Evolutionary conservation across 1,140 invertebrate genomes (phyloP), one percentile per base, ranked within the genome.

Genomic region (Alviniconcha marisindica): DNA sequence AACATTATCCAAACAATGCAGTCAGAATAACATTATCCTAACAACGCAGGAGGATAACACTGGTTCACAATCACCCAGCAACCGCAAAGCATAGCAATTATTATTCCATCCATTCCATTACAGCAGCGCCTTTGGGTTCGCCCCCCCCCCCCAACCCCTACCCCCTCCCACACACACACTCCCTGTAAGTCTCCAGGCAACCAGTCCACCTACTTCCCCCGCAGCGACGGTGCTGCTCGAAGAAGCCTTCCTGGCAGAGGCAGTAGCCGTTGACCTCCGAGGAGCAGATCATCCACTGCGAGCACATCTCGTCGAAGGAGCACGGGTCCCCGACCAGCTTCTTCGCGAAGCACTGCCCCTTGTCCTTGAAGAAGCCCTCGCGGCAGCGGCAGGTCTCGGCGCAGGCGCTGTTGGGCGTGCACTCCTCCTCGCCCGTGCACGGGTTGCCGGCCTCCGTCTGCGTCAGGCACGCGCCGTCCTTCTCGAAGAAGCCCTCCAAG

Each of bases 361-460:
- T 80, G 42, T 56, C 66, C 33, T 83, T 76, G 56, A 44, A 76
- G 71, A 33, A 63, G 18, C 71, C 54, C 2, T 76, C 69, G 38
- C 28, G 36, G 38, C 69, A 82, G 44, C 48, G 51, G 36, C 71
- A 76, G 2, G 56, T 80, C 78, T 80, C 78, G 2, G 60, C 78
- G 66, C 84, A 85, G 1, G 28, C 38, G 54, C 80, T 77, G 84
- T 85, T 77, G 14, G 60, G 80, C 18, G 81, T 82, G 66, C 84
- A 85, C 69, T 85, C 80, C 33, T 77, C 36, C 7, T 81, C 77
- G 5, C 76, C 51, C 4, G 71, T 71, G 56, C 83, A 84, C 18
- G 79, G 71, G n/a, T 69, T 42, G 18, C 73, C 83, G 38, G 83
- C 60, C 36, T 84, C 69, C 1, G 81, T 48, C 2, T 60, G 71